A percentile compares a stretch with the other conserved stretches of the same genome.
phyloP scores from a whole-genome alignment of 2,113 vertebrate species.

The Laticauda laticaudata region DNA sequence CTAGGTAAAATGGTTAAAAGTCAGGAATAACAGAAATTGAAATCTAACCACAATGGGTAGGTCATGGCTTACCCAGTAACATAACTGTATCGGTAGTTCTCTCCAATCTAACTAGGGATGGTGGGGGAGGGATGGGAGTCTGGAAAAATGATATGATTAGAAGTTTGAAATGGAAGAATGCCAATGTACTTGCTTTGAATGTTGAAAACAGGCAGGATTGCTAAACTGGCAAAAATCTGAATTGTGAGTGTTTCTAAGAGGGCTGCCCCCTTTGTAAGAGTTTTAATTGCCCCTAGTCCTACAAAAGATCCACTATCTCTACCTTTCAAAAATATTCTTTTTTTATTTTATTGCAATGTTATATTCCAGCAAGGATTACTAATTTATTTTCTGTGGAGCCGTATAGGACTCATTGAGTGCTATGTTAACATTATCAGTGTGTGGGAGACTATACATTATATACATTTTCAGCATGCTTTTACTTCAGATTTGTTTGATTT shows the following conservation, averaged over 20 bases:
- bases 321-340: neutral
- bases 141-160: neutral
- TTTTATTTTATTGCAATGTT: constrained; percentile 29
- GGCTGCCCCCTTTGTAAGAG: constrained; percentile 57
- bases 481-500: constrained; percentile 27
- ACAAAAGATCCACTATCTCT: neutral
- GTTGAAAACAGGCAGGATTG: constrained; percentile 30
- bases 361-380: constrained; percentile 65
- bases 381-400: constrained; percentile 61
- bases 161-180: constrained; percentile 14
- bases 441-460: constrained; percentile 1
- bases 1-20: neutral
- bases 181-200: constrained; percentile 52
- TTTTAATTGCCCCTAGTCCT: constrained; percentile 48
- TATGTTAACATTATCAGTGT: constrained; percentile 45
- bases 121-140: constrained; percentile 14
- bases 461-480: constrained; percentile 6
- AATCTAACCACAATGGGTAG: neutral
- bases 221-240: constrained; percentile 32
- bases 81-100: neutral
- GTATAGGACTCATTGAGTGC: constrained; percentile 34
- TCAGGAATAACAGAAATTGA: neutral
- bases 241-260: constrained; percentile 61
- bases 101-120: neutral
- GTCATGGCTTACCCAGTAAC: neutral